Percentiles rank a stretch among this genome's conserved stretches.
These are phyloP conservation scores for Lacanobia wlatinum DNA, from an alignment of 2,888 invertebrate species.

Conservation along the genomic window DNA sequence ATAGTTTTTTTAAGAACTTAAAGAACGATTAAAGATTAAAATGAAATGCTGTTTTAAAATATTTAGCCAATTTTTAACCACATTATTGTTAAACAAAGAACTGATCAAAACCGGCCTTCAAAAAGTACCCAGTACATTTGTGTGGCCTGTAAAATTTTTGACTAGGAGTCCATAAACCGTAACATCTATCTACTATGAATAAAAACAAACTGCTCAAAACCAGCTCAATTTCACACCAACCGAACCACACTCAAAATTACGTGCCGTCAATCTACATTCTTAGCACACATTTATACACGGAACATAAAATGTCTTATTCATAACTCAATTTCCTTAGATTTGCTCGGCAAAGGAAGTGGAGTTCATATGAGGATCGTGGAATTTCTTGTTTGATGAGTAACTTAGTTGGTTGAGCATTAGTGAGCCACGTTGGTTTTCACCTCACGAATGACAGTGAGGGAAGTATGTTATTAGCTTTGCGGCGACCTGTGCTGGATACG, in stretches of 20 bases:
- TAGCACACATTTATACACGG: constrained; percentile 51
- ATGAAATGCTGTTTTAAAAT: too few species aligned
- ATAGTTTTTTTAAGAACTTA: too few species aligned
- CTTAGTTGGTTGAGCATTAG: constrained; percentile 58
- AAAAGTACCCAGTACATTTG: neutral
- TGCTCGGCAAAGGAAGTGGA: constrained; percentile 57
- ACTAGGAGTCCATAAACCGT: neutral
- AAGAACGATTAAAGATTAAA: too few species aligned
- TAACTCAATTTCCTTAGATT: constrained; percentile 65
- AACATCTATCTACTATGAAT: too few species aligned
- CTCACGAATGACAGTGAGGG: constrained; percentile 52
- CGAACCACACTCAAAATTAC: constrained; percentile 19
- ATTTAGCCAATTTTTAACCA: too few species aligned
- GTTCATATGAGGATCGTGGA: constrained; percentile 47
- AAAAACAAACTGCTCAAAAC: neutral
- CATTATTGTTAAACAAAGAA: too few species aligned
- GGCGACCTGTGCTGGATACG: constrained; percentile 19
- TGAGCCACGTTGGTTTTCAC: constrained; percentile 58
- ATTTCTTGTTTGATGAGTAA: constrained; percentile 65
- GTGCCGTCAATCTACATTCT: constrained; percentile 48
- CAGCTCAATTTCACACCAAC: neutral
- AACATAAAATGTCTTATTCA: constrained; percentile 64
- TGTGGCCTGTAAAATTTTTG: neutral
- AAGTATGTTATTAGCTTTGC: constrained; percentile 61
- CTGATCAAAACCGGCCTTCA: too few species aligned